Base-by-base conservation (phyloP, 2,113 vertebrate species). In the Semnornis frantzii region DNA sequence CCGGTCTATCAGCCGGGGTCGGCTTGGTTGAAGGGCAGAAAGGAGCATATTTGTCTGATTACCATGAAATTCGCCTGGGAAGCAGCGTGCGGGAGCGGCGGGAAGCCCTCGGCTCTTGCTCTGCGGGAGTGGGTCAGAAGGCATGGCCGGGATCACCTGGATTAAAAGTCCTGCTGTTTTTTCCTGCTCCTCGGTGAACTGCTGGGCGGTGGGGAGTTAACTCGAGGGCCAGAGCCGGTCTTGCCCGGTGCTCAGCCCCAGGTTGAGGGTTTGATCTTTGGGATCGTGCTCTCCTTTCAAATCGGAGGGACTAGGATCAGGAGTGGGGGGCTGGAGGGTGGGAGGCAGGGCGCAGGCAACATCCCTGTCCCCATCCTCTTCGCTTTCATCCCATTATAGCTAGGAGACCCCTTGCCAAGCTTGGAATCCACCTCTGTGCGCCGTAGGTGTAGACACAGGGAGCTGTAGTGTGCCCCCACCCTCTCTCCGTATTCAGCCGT, bases 31-130 rank as follows among this genome's bases (percentile, higher is more conserved):
- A 81, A 77, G 87, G 83, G 6, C 82, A 64, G 66, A 75, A 88
- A 52, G 2, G 75, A 94, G 81, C 52, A 24, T 44, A n/a, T 83
- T 89, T 79, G 46, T 82, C 74, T 81, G 84, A 96, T 89, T 93
- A 89, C 94, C 93, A 57, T 93, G 96, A 95, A 95, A 96, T 93
- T 92, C 54, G 82, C 28, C 59, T 4, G 80, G 62, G n/a, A 89
- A 94, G 81, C 19, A 39, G 62, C 62, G 30, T 77, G 82, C 70
- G 54, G 87, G 46, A 77, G 72, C 62, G 33, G 46, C 68, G 28
- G 66, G 85, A 81, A 86, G 69, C 60, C 52, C 60, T 65, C 2
- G 71, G 85, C 77, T 55, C 37, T 6, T 27, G 92, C 55, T 68
- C 39, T 69, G 87, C 18, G 76, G 82, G 33, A 34, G 34, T 31